A percentile compares a stretch with the other conserved stretches of the same genome.
These are phyloP conservation scores for Ictalurus punctatus DNA, from an alignment of 2,113 vertebrate species.

Conservation along the genomic window DNA sequence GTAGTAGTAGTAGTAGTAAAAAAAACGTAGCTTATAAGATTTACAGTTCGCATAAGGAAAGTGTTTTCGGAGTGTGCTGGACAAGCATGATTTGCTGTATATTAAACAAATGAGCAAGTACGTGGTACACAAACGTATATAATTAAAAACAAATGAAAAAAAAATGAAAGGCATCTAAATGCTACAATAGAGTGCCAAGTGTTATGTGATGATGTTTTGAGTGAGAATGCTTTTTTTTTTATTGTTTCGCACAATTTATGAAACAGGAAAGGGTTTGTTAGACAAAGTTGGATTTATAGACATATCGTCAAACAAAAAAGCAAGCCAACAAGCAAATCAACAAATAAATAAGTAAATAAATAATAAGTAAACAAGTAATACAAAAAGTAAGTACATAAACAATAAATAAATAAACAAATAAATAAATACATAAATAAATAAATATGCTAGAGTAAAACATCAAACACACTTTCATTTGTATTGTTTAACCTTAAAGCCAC, in stretches of 20 bases:
- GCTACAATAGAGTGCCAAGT: background rate
- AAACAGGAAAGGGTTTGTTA: background rate
- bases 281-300: background rate
- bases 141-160: background rate
- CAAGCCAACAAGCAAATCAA: background rate
- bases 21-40: background rate
- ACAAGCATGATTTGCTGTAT: background rate
- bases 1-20: too few relatives aligned
- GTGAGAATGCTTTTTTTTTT: background rate
- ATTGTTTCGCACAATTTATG: background rate
- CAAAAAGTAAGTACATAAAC: background rate
- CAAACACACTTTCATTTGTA: background rate
- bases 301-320: background rate
- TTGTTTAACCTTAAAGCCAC: background rate
- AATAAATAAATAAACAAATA: background rate
- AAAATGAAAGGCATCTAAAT: background rate
- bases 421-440: background rate
- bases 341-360: background rate
- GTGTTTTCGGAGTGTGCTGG: background rate
- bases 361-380: too few relatives aligned
- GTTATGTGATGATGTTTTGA: background rate
- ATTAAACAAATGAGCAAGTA: background rate
- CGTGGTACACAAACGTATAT: background rate
- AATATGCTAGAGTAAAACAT: background rate
- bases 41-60: background rate